These are phyloP conservation scores for Odocoileus virginianus DNA, from an alignment of 2,113 vertebrate species.

Conservation along the genomic window DNA sequence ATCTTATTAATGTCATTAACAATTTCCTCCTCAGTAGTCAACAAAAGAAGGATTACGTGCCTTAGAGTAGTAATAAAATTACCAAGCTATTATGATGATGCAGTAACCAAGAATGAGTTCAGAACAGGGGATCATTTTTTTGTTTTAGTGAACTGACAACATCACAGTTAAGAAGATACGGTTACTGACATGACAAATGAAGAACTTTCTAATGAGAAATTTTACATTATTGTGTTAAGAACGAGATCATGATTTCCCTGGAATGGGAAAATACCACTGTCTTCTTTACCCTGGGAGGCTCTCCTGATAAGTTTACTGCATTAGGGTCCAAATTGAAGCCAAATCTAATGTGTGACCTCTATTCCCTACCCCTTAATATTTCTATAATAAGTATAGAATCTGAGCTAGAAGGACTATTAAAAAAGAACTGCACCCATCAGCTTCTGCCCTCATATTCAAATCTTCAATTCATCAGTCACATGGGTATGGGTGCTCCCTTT, in stretches of 20 bases:
- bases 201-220: background rate
- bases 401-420: background rate
- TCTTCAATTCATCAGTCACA: background rate
- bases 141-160: background rate
- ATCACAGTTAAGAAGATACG: background rate
- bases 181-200: background rate
- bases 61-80: slow-evolving; percentile 5
- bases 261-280: background rate
- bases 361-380: background rate
- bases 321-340: background rate
- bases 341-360: background rate
- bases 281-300: background rate
- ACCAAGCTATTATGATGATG: slow-evolving; percentile 39
- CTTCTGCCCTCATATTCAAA: background rate
- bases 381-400: background rate
- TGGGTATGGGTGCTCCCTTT: background rate
- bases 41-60: slow-evolving; percentile 39
- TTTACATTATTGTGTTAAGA: background rate
- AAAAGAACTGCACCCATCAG: background rate
- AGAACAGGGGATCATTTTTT: background rate
- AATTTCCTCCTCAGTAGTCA: slow-evolving; percentile 53
- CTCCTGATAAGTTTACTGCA: background rate
- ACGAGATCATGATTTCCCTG: background rate
- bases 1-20: slow-evolving; percentile 70
- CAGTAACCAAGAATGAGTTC: background rate